Percentiles rank a stretch among this genome's conserved stretches.
phyloP scores from a whole-genome alignment of 2,888 invertebrate genomes.

The Sesia bembeciformis region DNA sequence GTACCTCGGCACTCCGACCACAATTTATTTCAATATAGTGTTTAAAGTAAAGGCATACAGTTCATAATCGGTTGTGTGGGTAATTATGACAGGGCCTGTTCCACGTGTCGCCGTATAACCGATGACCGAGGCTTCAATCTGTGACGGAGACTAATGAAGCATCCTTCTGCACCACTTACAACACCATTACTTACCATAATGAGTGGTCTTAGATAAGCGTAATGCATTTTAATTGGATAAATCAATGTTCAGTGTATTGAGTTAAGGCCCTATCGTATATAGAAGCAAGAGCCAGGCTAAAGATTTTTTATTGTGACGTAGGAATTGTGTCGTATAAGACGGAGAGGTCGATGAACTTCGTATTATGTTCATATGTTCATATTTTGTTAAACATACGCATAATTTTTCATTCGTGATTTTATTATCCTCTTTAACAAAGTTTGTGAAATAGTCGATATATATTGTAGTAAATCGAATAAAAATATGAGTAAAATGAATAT shows the following conservation, averaged over 20 bases:
- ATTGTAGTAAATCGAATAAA: too few species aligned
- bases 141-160: constrained; percentile 59
- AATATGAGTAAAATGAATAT: too few species aligned
- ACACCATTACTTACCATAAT: constrained; percentile 51
- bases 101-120: constrained; percentile 24
- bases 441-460: too few species aligned
- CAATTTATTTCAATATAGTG: too few species aligned
- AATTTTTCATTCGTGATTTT: too few species aligned
- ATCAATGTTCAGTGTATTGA: constrained; percentile 17
- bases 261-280: background rate
- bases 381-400: too few species aligned
- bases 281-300: background rate
- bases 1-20: too few species aligned
- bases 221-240: constrained; percentile 56
- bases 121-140: constrained; percentile 41
- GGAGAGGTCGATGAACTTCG: too few species aligned
- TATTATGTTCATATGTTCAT: too few species aligned
- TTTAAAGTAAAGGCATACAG: constrained; percentile 1
- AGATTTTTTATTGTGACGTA: too few species aligned
- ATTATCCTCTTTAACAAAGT: too few species aligned
- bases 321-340: too few species aligned
- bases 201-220: constrained; percentile 48
- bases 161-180: constrained; percentile 46
- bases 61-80: constrained; percentile 7
- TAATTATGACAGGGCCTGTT: constrained; percentile 9